A percentile compares a stretch with the other conserved stretches of the same genome.
These are phyloP conservation scores for Cheilosia pagana DNA, from an alignment of 2,888 invertebrate genomes.

Conservation along the genomic window DNA sequence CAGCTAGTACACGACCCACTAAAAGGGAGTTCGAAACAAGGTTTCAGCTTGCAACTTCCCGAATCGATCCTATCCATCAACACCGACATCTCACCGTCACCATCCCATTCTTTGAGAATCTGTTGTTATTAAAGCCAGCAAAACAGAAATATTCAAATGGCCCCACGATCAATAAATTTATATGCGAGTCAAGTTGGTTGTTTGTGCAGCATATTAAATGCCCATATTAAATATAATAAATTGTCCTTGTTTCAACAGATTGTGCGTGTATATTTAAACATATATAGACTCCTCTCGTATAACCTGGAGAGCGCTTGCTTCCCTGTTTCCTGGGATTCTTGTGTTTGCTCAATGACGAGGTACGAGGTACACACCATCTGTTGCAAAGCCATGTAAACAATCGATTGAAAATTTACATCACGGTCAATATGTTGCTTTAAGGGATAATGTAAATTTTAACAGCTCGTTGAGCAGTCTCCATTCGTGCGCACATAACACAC, in stretches of 20 bases:
- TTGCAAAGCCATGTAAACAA: constrained; percentile 75
- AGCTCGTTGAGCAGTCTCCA: constrained; percentile 32
- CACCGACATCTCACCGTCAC: too few relatives aligned
- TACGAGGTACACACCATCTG: constrained; percentile 60
- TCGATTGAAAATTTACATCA: constrained; percentile 76
- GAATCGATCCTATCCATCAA: not conserved
- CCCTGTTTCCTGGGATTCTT: not conserved
- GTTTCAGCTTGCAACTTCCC: not conserved
- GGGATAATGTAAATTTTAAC: constrained; percentile 69
- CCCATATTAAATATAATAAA: constrained; percentile 48
- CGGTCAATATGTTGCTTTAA: constrained; percentile 67
- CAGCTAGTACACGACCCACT: too few relatives aligned
- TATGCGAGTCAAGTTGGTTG: constrained; percentile 17
- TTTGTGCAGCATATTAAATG: constrained; percentile 44
- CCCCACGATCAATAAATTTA: constrained; percentile 45
- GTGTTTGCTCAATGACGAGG: constrained; percentile 9
- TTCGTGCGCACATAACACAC: constrained; percentile 23
- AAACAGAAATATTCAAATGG: constrained; percentile 28
- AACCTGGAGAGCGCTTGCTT: not conserved
- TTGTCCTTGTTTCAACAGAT: constrained; percentile 27
- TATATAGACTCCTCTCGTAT: not conserved
- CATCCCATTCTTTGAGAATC: not conserved
- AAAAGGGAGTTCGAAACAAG: not conserved
- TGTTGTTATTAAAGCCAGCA: constrained; percentile 1
- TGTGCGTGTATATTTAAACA: not conserved